Percentiles rank a stretch among this genome's conserved stretches.
Conservation (phyloP, 2,888 invertebrate species). For the Mesorhabditis spiculigera region DNA sequence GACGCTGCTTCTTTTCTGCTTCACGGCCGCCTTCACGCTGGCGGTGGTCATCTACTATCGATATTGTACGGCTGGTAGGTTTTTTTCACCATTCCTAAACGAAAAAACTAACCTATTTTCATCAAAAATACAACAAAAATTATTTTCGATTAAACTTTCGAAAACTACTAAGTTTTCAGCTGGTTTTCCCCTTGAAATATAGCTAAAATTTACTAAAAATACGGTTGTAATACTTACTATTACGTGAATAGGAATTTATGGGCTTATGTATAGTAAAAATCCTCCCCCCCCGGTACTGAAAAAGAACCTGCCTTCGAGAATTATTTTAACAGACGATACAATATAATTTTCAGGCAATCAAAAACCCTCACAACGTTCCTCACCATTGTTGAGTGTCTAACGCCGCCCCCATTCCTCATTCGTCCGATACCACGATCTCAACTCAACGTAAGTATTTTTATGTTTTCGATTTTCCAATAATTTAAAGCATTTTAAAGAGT, state of each 20-base stretch:
- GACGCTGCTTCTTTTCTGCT: not conserved
- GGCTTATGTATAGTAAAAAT: too few species aligned
- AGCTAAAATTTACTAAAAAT: not conserved
- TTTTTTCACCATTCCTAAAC: not conserved
- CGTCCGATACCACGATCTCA: not conserved
- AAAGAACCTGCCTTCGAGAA: too few species aligned
- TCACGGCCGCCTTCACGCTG: not conserved
- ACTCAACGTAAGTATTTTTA: not conserved
- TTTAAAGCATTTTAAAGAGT: not conserved
- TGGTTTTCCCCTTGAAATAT: not conserved
- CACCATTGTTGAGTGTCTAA: not conserved
- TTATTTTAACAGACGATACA: too few species aligned
- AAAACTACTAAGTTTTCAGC: not conserved
- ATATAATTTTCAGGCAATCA: not conserved
- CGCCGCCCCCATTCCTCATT: not conserved
- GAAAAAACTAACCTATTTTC: not conserved
- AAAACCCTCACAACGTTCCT: constrained; percentile 1
- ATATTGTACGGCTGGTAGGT: constrained; percentile 1
- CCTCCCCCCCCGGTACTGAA: too few species aligned
- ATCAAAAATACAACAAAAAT: not conserved
- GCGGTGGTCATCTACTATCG: constrained; percentile 3
- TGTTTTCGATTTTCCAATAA: not conserved
- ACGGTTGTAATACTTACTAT: too few species aligned
- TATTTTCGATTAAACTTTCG: not conserved
- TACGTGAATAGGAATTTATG: too few species aligned